These are phyloP conservation scores for Athripsodes cinereus DNA, from an alignment of 2,888 invertebrate genomes.

Conservation along the genomic window DNA sequence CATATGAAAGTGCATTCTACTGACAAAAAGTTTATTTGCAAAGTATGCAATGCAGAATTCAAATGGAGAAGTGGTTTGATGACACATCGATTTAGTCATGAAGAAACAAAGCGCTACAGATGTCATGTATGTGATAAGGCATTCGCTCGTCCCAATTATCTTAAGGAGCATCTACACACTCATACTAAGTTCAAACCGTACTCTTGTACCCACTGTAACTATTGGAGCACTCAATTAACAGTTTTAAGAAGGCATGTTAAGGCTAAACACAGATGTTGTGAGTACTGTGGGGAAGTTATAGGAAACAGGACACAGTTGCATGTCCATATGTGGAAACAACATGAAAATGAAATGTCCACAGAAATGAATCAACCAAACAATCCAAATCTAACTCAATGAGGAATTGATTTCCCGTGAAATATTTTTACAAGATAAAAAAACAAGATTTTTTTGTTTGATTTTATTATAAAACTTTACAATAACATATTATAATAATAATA, in stretches of 20 bases:
- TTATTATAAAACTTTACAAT: too few relatives aligned
- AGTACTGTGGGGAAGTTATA: constrained; percentile 23
- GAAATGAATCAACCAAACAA: background rate
- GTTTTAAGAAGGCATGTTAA: constrained; percentile 31
- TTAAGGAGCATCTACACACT: constrained; percentile 29
- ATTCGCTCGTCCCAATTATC: constrained; percentile 1
- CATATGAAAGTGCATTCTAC: constrained; percentile 3
- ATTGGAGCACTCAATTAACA: constrained; percentile 29
- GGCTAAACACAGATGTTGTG: constrained; percentile 27
- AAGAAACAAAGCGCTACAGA: constrained; percentile 29
- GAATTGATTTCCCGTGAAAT: too few relatives aligned
- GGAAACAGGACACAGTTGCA: constrained; percentile 27
- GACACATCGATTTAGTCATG: background rate
- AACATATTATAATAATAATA: too few relatives aligned
- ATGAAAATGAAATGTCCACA: constrained; percentile 7
- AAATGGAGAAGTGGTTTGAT: constrained; percentile 3
- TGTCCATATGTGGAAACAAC: constrained; percentile 28
- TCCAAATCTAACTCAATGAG: too few relatives aligned
- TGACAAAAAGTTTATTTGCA: background rate
- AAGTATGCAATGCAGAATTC: constrained; percentile 2
- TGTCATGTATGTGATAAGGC: constrained; percentile 6
- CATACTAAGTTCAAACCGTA: constrained; percentile 39
- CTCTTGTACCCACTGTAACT: constrained; percentile 40
- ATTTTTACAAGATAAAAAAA: too few relatives aligned
- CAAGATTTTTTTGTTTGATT: too few relatives aligned